Evolutionary conservation across 2,113 vertebrate species (phyloP).

Genomic region (Oryzias javanicus): DNA sequence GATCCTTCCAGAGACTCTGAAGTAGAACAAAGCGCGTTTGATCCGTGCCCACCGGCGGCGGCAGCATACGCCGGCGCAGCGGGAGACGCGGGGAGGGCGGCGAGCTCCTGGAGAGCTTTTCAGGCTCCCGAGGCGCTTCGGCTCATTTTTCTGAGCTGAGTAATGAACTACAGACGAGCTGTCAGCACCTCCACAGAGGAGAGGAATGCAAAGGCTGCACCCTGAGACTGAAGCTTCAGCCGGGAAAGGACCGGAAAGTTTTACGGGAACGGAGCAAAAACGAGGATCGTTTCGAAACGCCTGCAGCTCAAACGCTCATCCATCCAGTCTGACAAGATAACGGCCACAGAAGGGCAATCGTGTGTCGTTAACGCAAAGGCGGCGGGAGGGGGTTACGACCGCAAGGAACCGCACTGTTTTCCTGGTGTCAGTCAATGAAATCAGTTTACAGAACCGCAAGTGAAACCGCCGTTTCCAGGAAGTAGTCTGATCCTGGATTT

Average conservation of each 20-base stretch:
- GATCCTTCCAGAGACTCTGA: too few species aligned
- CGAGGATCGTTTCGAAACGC: background rate
- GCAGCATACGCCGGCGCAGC: background rate
- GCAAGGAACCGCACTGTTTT: background rate
- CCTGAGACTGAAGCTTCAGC: slow-evolving; percentile 19
- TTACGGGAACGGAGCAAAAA: background rate
- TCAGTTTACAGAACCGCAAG: slow-evolving; percentile 3
- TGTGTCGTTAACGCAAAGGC: slow-evolving; percentile 3
- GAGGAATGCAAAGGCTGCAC: slow-evolving; percentile 35
- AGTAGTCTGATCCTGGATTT: slow-evolving; percentile 4
- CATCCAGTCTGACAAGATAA: slow-evolving; percentile 52
- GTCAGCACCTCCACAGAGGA: slow-evolving; percentile 46
- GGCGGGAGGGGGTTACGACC: background rate
- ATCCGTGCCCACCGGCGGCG: slow-evolving; percentile 21
- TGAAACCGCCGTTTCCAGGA: background rate
- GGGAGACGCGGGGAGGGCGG: slow-evolving; percentile 22
- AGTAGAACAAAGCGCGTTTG: slow-evolving; percentile 12
- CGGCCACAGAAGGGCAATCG: slow-evolving; percentile 11
- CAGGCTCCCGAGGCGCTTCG: slow-evolving; percentile 43
- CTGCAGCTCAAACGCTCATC: background rate
- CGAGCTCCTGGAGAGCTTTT: slow-evolving; percentile 38
- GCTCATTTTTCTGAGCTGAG: slow-evolving; percentile 60
- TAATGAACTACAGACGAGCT: slow-evolving; percentile 46
- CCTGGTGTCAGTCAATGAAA: background rate
- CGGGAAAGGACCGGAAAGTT: background rate